Base-by-base conservation (phyloP, 2,888 invertebrate species). In the Cataglyphis albicans region DNA sequence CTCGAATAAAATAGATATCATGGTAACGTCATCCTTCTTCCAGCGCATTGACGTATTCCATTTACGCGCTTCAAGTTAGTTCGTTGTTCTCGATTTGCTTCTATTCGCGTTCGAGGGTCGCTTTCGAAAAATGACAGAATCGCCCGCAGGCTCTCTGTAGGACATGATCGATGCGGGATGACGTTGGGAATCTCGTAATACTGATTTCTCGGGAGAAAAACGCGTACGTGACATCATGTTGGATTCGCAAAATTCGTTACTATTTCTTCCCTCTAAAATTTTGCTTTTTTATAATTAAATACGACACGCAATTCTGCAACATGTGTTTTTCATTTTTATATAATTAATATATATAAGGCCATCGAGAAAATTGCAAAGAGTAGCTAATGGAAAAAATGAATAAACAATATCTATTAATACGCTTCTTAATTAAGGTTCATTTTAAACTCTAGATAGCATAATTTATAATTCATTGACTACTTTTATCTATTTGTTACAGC, bases 401-500 rank as follows among this genome's bases (percentile, higher is more conserved):
- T 61, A 63, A n/a, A 61, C 9, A 9, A 2, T 10, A 57, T 29
- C n/a, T 15, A 1, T 3, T 1, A 18, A 57, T 18, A n/a, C 5
- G 41, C 18, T 38, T 48, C 15, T 75, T 25, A 15, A 48, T 12
- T 44, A 44, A 44, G 12, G 18, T n/a, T n/a, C n/a, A 15, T 18
- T 4, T 64, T 32, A 29, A 64, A 64, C 12, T 74, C 32, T 10
- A 12, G 35, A 2, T 52, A 6, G 35, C 3, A 35, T 35, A 25
- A 15, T 73, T 48, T 15, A 59, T 21, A 55, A 64, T 55, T 75
- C 35, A 76, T 25, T 64, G 3, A 21, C 48, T 41, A 10, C 15
- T 59, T 21, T 21, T 57, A n/a, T 81, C 75, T 86, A 74, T 73
- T 73, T 91, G 90, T 95, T 95, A 83, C 95, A 96, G 96, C 96